Base-by-base conservation (phyloP, 2,797 vertebrate genomes). In the Vultur gryphus region DNA sequence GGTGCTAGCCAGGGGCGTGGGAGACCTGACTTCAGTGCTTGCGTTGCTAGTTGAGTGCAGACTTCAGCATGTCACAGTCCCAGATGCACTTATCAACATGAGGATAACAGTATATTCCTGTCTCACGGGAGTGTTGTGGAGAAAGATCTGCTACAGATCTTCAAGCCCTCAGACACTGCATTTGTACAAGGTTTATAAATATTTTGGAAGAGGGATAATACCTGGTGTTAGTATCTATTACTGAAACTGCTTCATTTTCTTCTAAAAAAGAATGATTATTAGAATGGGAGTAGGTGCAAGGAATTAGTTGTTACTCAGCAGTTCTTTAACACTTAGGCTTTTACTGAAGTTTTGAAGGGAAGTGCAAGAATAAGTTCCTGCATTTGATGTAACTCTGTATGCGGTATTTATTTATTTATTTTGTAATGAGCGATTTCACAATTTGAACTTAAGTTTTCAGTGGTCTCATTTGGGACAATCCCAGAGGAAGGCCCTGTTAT, bases 1-100 rank as follows among this genome's bases (percentile, higher is more conserved):
- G 69, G 95, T 95, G 77, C 91, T 93, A 3, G 33, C 48, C 71
- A 90, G 93, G 96, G 94, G 93, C 94, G 95, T 96, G 95, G 93
- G 97, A 97, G 96, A 94, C 94, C 94, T 90, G 88, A 39, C 67
- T 96, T 43, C 67, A 95, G 77, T 13, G 77, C 91, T 89, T n/a
- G 84, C 11, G 16, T 79, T 93, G 92, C 95, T 85, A 54, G 91
- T 35, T 62, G 70, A 92, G 91, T 35, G 67, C 95, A 77, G 90
- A 7, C 83, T 95, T 58, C 73, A 48, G 73, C 73, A 2, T 82
- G 88, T 89, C 93, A 4, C 79, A 18, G 80, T 86, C 96, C 93
- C 94, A 94, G 87, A 91, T 91, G 94, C 29, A 44, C 89, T 92
- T 93, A 95, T 85, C 93, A 87, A 17, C 79, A 10, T 26, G 79